A percentile compares a stretch with the other conserved stretches of the same genome.
Conservation (phyloP, 2,888 invertebrate species). For the Rhagonycha lutea region DNA sequence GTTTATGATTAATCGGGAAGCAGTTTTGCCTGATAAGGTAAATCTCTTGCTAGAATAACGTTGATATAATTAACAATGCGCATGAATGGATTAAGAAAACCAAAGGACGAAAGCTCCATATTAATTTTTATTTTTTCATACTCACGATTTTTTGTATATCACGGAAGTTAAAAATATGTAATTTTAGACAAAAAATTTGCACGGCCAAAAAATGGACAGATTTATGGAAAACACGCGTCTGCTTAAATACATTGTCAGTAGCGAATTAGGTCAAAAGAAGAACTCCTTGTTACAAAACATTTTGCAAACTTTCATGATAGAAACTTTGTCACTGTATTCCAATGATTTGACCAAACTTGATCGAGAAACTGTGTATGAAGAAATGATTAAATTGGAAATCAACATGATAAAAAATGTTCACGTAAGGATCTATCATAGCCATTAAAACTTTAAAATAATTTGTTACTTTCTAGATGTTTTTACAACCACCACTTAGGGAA, state of each 20-base stretch:
- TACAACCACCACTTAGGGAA: constrained; percentile 45
- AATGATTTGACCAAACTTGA: constrained; percentile 30
- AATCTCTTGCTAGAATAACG: too few relatives aligned
- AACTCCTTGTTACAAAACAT: constrained; percentile 40
- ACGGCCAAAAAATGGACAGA: constrained; percentile 2
- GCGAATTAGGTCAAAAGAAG: constrained; percentile 47
- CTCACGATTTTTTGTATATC: too few relatives aligned
- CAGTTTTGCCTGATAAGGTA: too few relatives aligned
- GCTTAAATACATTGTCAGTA: constrained; percentile 44
- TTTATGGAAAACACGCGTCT: constrained; percentile 32
- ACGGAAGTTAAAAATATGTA: too few relatives aligned
- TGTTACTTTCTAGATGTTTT: constrained; percentile 41
- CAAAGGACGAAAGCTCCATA: too few relatives aligned
- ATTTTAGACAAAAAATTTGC: not conserved
- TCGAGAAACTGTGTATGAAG: constrained; percentile 35
- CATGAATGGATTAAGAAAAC: too few relatives aligned
- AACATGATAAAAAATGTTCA: constrained; percentile 43
- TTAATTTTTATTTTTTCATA: too few relatives aligned
- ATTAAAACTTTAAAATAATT: constrained; percentile 8
- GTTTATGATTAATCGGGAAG: too few relatives aligned
- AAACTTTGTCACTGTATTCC: constrained; percentile 35
- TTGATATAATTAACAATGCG: too few relatives aligned
- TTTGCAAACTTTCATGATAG: constrained; percentile 40
- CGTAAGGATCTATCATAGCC: constrained; percentile 38
- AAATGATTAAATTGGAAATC: constrained; percentile 43